These are phyloP conservation scores for Drosophila atroscutellata DNA, from an alignment of 2,888 invertebrate genomes.

Conservation along the genomic window DNA sequence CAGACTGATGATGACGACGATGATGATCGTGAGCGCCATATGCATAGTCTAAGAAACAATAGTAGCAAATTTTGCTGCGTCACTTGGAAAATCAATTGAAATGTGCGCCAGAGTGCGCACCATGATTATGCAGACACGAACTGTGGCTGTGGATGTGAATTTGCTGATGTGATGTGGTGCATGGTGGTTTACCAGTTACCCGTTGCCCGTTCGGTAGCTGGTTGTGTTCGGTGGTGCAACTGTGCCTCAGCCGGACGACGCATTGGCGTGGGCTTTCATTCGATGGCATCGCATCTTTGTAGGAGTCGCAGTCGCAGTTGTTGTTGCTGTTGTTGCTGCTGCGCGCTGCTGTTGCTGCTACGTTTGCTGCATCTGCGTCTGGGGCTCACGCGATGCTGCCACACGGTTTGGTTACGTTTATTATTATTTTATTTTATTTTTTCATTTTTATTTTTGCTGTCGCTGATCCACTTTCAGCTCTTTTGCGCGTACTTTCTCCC, in stretches of 20 bases:
- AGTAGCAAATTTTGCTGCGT: constrained; percentile 74
- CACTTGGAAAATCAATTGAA: constrained; percentile 80
- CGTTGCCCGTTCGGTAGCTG: constrained; percentile 11
- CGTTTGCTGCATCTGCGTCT: constrained; percentile 56
- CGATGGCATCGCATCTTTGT: constrained; percentile 64
- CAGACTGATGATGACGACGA: constrained; percentile 23
- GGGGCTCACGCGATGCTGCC: constrained; percentile 77
- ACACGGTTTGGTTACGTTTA: constrained; percentile 81
- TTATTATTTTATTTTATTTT: constrained; percentile 60
- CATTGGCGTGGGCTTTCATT: constrained; percentile 75
- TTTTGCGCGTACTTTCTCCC: constrained; percentile 79
- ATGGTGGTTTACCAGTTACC: constrained; percentile 9
- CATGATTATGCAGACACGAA: constrained; percentile 77
- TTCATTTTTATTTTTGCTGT: constrained; percentile 35
- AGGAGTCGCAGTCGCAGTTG: constrained; percentile 54
- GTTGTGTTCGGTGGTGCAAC: constrained; percentile 31
- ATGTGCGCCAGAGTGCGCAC: constrained; percentile 64
- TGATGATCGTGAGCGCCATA: constrained; percentile 67
- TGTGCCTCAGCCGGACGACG: constrained; percentile 45
- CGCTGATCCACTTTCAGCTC: constrained; percentile 79
- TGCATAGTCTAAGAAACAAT: constrained; percentile 64
- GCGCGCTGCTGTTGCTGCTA: constrained; percentile 19
- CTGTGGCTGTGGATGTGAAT: constrained; percentile 22
- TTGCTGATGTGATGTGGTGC: constrained; percentile 3
- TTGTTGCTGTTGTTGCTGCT: background rate